Base-by-base conservation (phyloP, 2,888 invertebrate genomes). In the Drosophila kanekoi region DNA sequence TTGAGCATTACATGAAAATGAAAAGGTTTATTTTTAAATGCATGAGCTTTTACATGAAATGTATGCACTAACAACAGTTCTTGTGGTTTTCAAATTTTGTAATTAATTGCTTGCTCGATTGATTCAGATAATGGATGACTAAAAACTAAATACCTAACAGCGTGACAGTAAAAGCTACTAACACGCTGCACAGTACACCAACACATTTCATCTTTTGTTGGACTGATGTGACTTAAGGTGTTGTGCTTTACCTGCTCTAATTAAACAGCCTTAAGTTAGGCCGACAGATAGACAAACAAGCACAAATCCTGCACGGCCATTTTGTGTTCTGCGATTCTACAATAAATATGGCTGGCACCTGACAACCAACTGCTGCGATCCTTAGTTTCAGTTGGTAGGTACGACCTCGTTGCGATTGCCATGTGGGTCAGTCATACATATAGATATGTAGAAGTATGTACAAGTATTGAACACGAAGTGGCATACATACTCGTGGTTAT, bases 401-500 rank as follows among this genome's bases (percentile, higher is more conserved):
- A 37, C 56, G 52, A 41, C 53, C 53, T 68, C 61, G 48, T 37
- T 59, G 57, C 51, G 14, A 47, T 53, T 49, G 72, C 66, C 68
- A 76, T 84, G 79, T 77, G 79, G 85, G 85, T 74, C 83, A 87
- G 64, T 48, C 64, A 66, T 64, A 73, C 54, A 57, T 32, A 41
- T 28, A 41, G 1, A 40, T 41, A 43, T 41, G 43, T n/a, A n/a
- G n/a, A n/a, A n/a, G n/a, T 13, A 20, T 48, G 37, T 10, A 33
- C 8, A 38, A 33, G 47, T 67, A 81, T 81, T 85, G 77, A 85
- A 88, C 88, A 85, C 86, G 64, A 79, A 71, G 78, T 69, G 75
- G 82, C 80, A 81, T 79, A 79, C 79, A 79, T 81, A 67, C 59
- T 59, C 59, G 68, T 69, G 77, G 87, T 67, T 81, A 65, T 87